Evolutionary conservation across 2,113 vertebrate species (phyloP).

Genomic region (Catharus minimus): DNA sequence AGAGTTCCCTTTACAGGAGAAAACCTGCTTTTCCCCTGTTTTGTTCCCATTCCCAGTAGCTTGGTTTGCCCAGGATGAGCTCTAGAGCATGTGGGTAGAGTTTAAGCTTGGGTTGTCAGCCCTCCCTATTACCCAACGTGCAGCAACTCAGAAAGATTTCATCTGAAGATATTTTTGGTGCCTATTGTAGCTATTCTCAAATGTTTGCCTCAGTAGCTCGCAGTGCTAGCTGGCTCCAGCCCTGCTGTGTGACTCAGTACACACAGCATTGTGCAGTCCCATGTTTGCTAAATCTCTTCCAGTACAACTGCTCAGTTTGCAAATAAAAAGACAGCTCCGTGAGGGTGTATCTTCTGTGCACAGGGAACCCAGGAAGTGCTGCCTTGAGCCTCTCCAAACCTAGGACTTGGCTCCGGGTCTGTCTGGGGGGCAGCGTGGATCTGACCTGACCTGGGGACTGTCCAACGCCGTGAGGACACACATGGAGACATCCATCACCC

Average conservation of each 20-base stretch:
- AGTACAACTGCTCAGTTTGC: constrained; percentile 62
- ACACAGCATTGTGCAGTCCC: constrained; percentile 25
- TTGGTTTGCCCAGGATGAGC: neutral
- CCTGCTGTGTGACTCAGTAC: constrained; percentile 59
- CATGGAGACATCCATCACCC: rapidly evolving
- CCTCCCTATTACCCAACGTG: constrained; percentile 18
- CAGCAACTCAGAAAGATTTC: constrained; percentile 58
- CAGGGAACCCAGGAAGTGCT: neutral
- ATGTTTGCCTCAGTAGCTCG: constrained; percentile 58
- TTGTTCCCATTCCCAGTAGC: neutral
- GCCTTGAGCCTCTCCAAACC: neutral
- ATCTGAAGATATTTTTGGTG: constrained; percentile 63
- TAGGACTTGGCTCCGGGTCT: neutral
- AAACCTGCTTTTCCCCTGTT: neutral
- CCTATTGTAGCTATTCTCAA: constrained; percentile 57
- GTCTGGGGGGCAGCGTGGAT: rapidly evolving
- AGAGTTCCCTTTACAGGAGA: neutral
- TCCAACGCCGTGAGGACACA: neutral
- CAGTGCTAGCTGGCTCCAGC: constrained; percentile 45
- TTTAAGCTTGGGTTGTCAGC: constrained; percentile 17
- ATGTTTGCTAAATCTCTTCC: constrained; percentile 56
- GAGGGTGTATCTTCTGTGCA: neutral
- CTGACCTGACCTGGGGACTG: neutral
- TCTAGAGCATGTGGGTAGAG: constrained; percentile 17
- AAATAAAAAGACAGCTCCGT: constrained; percentile 44